phyloP scores from a whole-genome alignment of 2,888 invertebrate species.

The Bellardia bayeri region DNA sequence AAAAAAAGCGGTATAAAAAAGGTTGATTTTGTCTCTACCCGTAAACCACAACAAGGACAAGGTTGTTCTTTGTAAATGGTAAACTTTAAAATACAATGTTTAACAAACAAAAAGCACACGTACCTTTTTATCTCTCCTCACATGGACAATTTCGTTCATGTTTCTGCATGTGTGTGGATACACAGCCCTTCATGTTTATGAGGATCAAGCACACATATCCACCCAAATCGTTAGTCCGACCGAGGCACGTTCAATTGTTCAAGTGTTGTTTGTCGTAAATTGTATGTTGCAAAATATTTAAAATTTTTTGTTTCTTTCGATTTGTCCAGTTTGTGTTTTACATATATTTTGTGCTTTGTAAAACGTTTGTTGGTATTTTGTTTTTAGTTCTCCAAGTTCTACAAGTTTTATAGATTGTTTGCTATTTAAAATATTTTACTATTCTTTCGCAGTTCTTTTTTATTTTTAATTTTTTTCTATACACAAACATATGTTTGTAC shows the following conservation, averaged over 20 bases:
- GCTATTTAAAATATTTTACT: not conserved
- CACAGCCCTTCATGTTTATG: not conserved
- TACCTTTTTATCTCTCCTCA: slow-evolving; percentile 32
- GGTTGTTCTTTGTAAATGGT: slow-evolving; percentile 32
- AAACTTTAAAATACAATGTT: slow-evolving; percentile 14
- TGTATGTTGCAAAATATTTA: slow-evolving; percentile 44
- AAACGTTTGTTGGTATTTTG: not conserved
- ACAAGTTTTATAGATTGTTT: slow-evolving; percentile 32
- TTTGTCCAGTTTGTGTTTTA: slow-evolving; percentile 22
- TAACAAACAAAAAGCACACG: slow-evolving; percentile 25
- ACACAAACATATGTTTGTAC: not conserved
- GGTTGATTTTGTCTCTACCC: slow-evolving; percentile 6
- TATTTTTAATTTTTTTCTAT: not conserved
- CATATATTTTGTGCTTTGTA: not conserved
- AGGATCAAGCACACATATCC: not conserved
- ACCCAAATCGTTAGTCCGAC: slow-evolving; percentile 9
- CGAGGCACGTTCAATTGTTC: slow-evolving; percentile 35
- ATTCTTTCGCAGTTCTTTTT: not conserved
- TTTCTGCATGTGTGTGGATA: not conserved
- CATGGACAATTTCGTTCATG: slow-evolving; percentile 22
- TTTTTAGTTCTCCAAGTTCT: not conserved
- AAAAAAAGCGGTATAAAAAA: not conserved
- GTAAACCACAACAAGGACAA: slow-evolving; percentile 45
- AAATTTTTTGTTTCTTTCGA: not conserved
- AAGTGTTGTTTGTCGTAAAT: slow-evolving; percentile 38